Evolutionary conservation across 92 coral and sea anemone genomes (phyloP), one percentile per base, ranked within the genome.

Genomic region (Siderastrea radians): DNA sequence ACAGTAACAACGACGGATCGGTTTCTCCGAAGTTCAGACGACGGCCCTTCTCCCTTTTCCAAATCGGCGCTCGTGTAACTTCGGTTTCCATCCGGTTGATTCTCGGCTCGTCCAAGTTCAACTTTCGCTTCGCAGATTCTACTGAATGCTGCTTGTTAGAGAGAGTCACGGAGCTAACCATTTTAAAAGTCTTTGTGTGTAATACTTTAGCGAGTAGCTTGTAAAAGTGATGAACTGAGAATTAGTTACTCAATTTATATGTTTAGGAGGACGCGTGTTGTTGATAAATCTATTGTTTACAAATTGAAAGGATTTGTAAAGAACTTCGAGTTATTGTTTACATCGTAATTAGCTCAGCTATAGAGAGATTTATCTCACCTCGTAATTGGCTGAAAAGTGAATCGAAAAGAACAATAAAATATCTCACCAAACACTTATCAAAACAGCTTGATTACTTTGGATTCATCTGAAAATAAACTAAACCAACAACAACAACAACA

Each of bases 21-120:
- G 70, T 72, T 57, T 70, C 78, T 14, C 86, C 86, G 70, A 71
- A 82, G 68, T 70, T 68, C 26, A 82, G 19, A 4, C 79, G 68
- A 16, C 79, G 79, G 17, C 69, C 16, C 17, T 13, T 82, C 10
- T 55, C 46, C 19, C 12, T 46, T 14, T 46, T 69, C 78, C 57
- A 53, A 15, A 26, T 72, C 46, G 55, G 78, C 57, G 17, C 50
- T 68, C 43, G 75, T 75, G 2, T 13, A 15, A 43, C 16, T 66
- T 53, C 75, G 64, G 52, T 4, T 53, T 67, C 75, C 75, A 7
- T 50, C 17, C 44, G 51, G 74, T 4, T n/a, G 63, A 15, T 51
- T 11, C 63, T n/a, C 63, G 63, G 50, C 52, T 68, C 84, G n/a
- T 72, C 78, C 60, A 82, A 70, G 58, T 70, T 49, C 78, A 82